A percentile compares a stretch with the other conserved stretches of the same genome.
phyloP scores from a whole-genome alignment of 2,888 invertebrate genomes.

The Ctenicera cuprea region DNA sequence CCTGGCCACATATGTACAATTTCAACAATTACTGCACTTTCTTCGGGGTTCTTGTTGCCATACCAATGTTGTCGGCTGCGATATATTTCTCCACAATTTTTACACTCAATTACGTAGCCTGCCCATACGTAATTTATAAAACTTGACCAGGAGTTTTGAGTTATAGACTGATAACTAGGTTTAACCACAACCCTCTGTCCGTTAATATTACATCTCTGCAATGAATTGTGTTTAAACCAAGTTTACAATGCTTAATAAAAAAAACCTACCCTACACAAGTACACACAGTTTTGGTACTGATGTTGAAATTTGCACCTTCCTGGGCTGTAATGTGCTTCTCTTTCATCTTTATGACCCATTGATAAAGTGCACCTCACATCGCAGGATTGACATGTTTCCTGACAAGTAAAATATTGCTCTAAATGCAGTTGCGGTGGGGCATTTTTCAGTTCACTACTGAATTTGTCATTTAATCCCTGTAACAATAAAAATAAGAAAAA shows the following conservation, averaged over 20 bases:
- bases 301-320: slow-evolving; percentile 80
- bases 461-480: slow-evolving; percentile 83
- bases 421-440: slow-evolving; percentile 81
- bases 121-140: slow-evolving; percentile 86
- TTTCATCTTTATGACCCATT: slow-evolving; percentile 81
- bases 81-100: slow-evolving; percentile 82
- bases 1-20: slow-evolving; percentile 83
- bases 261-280: slow-evolving; percentile 76
- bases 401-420: slow-evolving; percentile 87
- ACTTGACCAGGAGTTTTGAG: slow-evolving; percentile 78
- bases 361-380: slow-evolving; percentile 78
- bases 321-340: slow-evolving; percentile 75
- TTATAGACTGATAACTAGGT: slow-evolving; percentile 72
- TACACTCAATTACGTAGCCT: slow-evolving; percentile 86
- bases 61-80: slow-evolving; percentile 88
- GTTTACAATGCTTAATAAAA: background rate
- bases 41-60: slow-evolving; percentile 85
- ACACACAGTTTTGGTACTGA: slow-evolving; percentile 83
- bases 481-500: slow-evolving; percentile 51
- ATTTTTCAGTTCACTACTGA: slow-evolving; percentile 80
- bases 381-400: slow-evolving; percentile 83
- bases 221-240: slow-evolving; percentile 8
- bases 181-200: slow-evolving; percentile 77
- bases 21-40: slow-evolving; percentile 79
- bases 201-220: slow-evolving; percentile 68